Evolutionary conservation across 2,113 vertebrate genomes (phyloP).

Genomic region (Gobius niger): DNA sequence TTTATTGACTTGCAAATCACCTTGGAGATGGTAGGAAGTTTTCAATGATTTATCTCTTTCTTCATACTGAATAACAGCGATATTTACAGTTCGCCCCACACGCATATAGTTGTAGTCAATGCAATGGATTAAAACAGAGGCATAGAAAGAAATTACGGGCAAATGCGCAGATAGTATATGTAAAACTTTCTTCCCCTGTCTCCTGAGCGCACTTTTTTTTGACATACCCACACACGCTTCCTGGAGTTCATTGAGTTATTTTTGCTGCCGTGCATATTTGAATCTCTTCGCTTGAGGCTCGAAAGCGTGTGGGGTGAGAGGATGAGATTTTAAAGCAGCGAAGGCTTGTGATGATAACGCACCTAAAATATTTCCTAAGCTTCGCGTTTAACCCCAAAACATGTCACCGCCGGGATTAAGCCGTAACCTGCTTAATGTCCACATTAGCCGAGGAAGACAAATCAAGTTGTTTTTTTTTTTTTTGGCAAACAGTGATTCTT

Average conservation of each 20-base stretch:
- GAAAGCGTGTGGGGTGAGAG: conserved; percentile 10
- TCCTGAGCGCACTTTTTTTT: not conserved
- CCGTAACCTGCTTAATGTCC: conserved; percentile 31
- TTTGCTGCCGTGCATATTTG: conserved; percentile 46
- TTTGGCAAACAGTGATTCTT: conserved; percentile 45
- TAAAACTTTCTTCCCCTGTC: conserved; percentile 11
- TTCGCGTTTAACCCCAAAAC: conserved; percentile 43
- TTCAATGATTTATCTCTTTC: conserved; percentile 19
- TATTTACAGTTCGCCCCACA: conserved; percentile 19
- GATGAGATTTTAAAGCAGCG: conserved; percentile 23
- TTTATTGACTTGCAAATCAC: conserved; percentile 15
- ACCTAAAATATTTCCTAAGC: conserved; percentile 41
- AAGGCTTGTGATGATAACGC: conserved; percentile 36
- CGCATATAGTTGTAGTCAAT: conserved; percentile 11
- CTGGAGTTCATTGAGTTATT: conserved; percentile 29
- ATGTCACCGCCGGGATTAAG: conserved; percentile 46
- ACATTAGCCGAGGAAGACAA: conserved; percentile 36
- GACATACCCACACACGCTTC: conserved; percentile 15
- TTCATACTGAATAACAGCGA: conserved; percentile 25
- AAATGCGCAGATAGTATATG: conserved; percentile 31
- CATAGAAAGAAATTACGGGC: conserved; percentile 29
- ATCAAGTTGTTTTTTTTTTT: conserved; percentile 30
- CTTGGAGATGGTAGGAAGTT: conserved; percentile 7
- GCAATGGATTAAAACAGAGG: conserved; percentile 16
- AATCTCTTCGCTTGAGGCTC: conserved; percentile 35